Evolutionary conservation across 2,888 invertebrate species (phyloP), one percentile per base, ranked within the genome.

Genomic region (Cantharis flavilabris): DNA sequence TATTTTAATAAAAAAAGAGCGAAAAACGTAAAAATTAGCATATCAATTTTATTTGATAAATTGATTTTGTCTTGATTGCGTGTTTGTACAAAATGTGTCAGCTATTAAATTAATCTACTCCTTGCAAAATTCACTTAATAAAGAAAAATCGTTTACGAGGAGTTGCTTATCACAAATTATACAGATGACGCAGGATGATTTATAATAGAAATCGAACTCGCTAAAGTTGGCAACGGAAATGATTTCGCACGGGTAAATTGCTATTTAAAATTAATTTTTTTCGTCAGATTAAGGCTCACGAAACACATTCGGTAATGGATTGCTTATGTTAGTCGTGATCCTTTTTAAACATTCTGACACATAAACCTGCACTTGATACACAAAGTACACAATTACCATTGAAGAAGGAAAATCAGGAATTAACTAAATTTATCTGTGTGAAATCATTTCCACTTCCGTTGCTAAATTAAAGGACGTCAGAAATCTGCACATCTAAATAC

Each of bases 121-220:
- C 67, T 71, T 75, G 75, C 71, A 67, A 67, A 71, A 75, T 71
- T 75, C 75, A 67, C 30, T 75, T 67, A 64, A 26, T 71, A 73
- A 74, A 71, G 73, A 75, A 65, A 70, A 62, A 67, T 75, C 75
- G 75, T 71, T 75, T 75, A 67, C 64, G 67, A 71, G 71, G 64
- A 75, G 65, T 75, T 70, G 65, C 75, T 75, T 75, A 75, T 75
- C 75, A 16, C 67, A 70, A 70, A 75, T 75, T 75, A 71, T 71
- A 67, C 71, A 71, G 75, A 65, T 75, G 75, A 75, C 75, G 65
- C 64, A 70, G 70, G 71, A 64, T 75, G 71, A 71, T 71, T 75
- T 75, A 75, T 75, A 65, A 62, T 67, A 20, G 26, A 49, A 75
- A 75, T 71, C 64, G 65, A 67, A 49, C 20, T 14, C n/a, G 49